Conservation (phyloP, 2,797 vertebrate species). For the Sebastes kiyomatsui region DNA sequence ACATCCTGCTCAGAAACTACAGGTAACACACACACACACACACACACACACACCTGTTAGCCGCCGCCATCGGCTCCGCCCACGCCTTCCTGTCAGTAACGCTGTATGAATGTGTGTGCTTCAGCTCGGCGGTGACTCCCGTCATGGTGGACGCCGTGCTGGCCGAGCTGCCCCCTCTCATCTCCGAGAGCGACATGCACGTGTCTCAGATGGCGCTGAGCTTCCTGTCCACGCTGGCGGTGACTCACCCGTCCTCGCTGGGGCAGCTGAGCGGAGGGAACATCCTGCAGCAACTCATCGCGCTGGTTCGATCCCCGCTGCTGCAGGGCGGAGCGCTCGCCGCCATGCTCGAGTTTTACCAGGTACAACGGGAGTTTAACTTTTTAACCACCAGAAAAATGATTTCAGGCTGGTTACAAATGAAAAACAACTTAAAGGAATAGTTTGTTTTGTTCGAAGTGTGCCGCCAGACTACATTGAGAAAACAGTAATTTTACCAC, state of each 20-base stretch:
- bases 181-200: constrained; percentile 99
- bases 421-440: too few species aligned
- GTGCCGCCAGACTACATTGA: too few species aligned
- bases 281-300: constrained; percentile 96
- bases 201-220: constrained; percentile 99
- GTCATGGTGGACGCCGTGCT: constrained; percentile 98
- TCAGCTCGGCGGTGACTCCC: constrained; percentile 85
- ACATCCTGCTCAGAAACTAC: constrained; percentile 91
- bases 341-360: constrained; percentile 97
- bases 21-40: constrained; percentile 62
- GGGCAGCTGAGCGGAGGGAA: constrained; percentile 92
- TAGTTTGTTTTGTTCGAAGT: too few species aligned
- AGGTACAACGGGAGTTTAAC: constrained; percentile 45
- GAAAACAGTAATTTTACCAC: too few species aligned
- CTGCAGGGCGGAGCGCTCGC: constrained; percentile 97
- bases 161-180: constrained; percentile 96
- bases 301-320: constrained; percentile 93
- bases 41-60: neutral
- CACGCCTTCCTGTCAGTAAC: neutral
- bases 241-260: constrained; percentile 96
- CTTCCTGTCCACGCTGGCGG: constrained; percentile 96
- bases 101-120: neutral
- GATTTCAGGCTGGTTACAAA: too few species aligned
- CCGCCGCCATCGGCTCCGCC: neutral
- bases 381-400: too few species aligned